Conservation (phyloP, 2,797 vertebrate genomes). For the Tenualosa ilisha region DNA sequence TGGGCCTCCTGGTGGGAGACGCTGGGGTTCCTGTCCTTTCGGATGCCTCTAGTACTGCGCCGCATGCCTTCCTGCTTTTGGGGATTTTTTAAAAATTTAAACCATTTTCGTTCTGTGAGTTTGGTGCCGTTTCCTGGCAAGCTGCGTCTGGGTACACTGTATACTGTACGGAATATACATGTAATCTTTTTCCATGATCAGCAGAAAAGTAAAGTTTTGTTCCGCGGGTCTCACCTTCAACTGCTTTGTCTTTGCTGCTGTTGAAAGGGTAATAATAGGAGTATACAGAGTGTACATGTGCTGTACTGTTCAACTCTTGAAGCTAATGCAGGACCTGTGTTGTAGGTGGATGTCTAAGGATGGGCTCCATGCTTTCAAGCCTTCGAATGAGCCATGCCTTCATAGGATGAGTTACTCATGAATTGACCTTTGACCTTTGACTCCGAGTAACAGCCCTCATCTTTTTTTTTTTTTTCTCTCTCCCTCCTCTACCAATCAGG, state of each 20-base stretch:
- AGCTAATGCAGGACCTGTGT: background rate
- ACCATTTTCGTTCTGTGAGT: background rate
- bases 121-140: conserved; percentile 21
- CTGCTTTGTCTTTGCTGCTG: conserved; percentile 11
- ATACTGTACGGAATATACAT: conserved; percentile 14
- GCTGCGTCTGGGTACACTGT: background rate
- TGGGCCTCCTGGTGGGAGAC: conserved; percentile 45
- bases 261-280: background rate
- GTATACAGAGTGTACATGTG: background rate
- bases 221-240: background rate
- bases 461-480: no score
- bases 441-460: background rate
- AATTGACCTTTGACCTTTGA: background rate
- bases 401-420: background rate
- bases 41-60: conserved; percentile 39
- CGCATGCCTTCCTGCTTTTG: background rate
- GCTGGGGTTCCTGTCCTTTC: conserved; percentile 39
- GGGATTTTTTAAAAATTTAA: conserved; percentile 37
- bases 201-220: conserved; percentile 10
- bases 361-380: background rate
- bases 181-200: background rate
- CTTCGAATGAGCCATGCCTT: no score
- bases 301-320: background rate
- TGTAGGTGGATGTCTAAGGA: background rate
- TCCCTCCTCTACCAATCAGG: background rate